A percentile compares a stretch with the other conserved stretches of the same genome.
Conservation (phyloP, 1,140 invertebrate species). For the Lucilia cuprina region DNA sequence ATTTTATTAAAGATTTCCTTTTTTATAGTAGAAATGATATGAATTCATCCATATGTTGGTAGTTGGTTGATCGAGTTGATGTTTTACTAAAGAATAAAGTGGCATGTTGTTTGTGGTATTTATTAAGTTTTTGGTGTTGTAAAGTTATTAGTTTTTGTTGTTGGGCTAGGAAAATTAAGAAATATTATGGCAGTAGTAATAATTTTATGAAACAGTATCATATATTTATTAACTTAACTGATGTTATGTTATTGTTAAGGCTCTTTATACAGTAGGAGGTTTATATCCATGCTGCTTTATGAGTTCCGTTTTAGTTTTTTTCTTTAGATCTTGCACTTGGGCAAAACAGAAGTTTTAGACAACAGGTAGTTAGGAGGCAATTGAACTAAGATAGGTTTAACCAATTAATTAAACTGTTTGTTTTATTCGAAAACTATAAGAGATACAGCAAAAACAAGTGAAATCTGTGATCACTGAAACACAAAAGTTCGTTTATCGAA, state of each 20-base stretch:
- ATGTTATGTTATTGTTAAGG: neutral
- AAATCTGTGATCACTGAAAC: too few species aligned
- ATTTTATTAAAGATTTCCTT: neutral
- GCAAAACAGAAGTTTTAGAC: neutral
- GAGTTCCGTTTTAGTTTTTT: neutral
- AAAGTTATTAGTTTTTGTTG: neutral
- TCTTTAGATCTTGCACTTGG: neutral
- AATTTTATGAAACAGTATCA: slow-evolving; percentile 32
- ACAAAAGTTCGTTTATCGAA: too few species aligned
- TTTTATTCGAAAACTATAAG: too few species aligned
- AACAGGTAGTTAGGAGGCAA: slow-evolving; percentile 8
- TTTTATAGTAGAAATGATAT: too few species aligned
- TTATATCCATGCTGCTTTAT: neutral
- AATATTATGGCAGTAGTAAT: slow-evolving; percentile 30
- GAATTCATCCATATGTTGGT: too few species aligned
- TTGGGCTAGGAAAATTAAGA: slow-evolving; percentile 18
- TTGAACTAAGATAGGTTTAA: too few species aligned
- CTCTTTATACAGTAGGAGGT: slow-evolving; percentile 26
- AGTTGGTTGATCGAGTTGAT: neutral
- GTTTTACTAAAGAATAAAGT: neutral
- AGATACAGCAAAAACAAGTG: too few species aligned
- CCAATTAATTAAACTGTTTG: too few species aligned
- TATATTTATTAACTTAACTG: slow-evolving; percentile 23
- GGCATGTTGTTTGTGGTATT: neutral
- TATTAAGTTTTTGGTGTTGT: neutral